Conservation (phyloP, 2,888 invertebrate species). For the Ochlodes sylvanus region DNA sequence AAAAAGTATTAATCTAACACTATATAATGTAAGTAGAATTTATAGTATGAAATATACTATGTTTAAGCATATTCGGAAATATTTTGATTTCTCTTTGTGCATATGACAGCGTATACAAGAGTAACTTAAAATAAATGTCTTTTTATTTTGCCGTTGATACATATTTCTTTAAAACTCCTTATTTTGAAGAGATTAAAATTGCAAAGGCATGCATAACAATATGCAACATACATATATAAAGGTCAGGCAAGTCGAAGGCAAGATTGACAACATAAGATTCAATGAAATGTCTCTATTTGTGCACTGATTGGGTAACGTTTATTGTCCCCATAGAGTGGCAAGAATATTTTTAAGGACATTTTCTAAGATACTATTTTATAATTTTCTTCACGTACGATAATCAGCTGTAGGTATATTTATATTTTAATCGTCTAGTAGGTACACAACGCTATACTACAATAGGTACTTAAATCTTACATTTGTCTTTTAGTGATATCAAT, state of each 20-base stretch:
- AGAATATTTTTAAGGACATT: constrained; percentile 25
- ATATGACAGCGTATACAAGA: constrained; percentile 44
- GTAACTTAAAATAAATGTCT: constrained; percentile 25
- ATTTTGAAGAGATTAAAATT: constrained; percentile 29
- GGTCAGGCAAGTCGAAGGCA: constrained; percentile 33
- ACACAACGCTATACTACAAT: not conserved
- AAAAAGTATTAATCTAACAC: constrained; percentile 28
- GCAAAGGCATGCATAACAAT: constrained; percentile 26
- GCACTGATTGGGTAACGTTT: constrained; percentile 5
- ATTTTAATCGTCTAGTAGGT: too few species aligned
- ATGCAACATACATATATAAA: constrained; percentile 34
- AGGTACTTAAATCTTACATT: too few species aligned
- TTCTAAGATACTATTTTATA: not conserved
- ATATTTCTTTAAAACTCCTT: constrained; percentile 19
- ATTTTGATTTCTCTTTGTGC: constrained; percentile 61
- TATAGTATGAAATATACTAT: constrained; percentile 14
- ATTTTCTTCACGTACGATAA: not conserved
- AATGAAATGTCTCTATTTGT: not conserved
- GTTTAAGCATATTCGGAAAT: constrained; percentile 15
- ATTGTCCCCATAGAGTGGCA: constrained; percentile 36
- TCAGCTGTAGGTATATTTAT: too few species aligned
- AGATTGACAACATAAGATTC: constrained; percentile 22
- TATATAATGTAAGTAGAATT: constrained; percentile 23
- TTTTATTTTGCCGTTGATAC: constrained; percentile 28
- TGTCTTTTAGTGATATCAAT: not conserved